Evolutionary conservation across 2,888 invertebrate genomes (phyloP), one percentile per base, ranked within the genome.

Genomic region (Fragum fragum): DNA sequence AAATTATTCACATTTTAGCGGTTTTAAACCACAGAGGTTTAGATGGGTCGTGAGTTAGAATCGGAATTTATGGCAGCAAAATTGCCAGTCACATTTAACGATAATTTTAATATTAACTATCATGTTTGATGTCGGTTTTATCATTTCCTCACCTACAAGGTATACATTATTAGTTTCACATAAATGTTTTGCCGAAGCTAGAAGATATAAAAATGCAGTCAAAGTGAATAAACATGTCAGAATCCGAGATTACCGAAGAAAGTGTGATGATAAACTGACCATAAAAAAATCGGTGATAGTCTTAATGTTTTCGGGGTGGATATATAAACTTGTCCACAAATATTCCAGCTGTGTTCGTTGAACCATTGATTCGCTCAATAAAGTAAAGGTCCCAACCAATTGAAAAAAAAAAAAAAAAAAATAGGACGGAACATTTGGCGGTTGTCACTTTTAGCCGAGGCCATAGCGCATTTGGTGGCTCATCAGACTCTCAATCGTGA

Each of bases 161-260:
- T 61, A 61, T 18, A 61, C 21, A 61, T 61, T 61, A 61, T 61
- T 61, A 61, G 61, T 61, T 61, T 61, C 61, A 28, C 61, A 61
- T 61, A 61, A 61, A 61, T 61, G 61, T 61, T 61, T 32, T 29
- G 29, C 32, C 28, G 32, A 32, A 32, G 29, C 16, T 18, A 18
- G 26, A 18, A 18, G 28, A 61, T 11, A 28, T 32, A n/a, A 61
- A 61, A 61, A 61, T 61, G n/a, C 61, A 61, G 26, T 61, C 61
- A 32, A 61, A 14, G n/a, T 29, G 16, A 61, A 61, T 61, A 61
- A 61, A 61, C 32, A 18, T 61, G 61, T 61, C 61, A 61, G 18
- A 61, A 61, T 61, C 32, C n/a, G 61, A 61, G 61, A 61, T 61
- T 61, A 32, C n/a, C 32, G 29, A 28, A 32, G 57, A 57, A 61